Percentiles rank a stretch among this genome's conserved stretches.
Evolutionary conservation across 2,888 invertebrate genomes (phyloP).

Genomic region (Busseola fusca): DNA sequence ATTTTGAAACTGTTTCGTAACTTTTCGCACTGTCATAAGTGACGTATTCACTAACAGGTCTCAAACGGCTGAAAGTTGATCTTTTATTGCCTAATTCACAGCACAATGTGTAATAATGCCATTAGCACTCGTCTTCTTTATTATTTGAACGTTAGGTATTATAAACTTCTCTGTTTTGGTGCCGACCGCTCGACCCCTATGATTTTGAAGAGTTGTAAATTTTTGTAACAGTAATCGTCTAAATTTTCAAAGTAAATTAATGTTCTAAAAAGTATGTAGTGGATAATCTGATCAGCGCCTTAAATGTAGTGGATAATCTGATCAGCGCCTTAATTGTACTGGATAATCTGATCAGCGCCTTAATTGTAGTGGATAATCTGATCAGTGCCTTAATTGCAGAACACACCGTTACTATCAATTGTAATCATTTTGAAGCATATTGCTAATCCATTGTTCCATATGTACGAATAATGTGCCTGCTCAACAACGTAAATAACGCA

Average conservation of each 20-base stretch:
- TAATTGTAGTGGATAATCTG: not conserved
- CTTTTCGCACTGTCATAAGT: slow-evolving; percentile 26
- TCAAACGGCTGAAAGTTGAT: slow-evolving; percentile 25
- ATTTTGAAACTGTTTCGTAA: slow-evolving; percentile 26
- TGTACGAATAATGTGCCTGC: no score
- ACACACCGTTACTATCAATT: no score
- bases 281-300: not conserved
- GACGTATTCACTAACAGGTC: slow-evolving; percentile 18
- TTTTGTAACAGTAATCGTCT: not conserved
- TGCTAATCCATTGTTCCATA: no score
- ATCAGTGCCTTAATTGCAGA: no score
- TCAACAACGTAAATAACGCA: no score
- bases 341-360: not conserved
- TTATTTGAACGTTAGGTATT: slow-evolving; percentile 18
- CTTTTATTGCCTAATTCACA: slow-evolving; percentile 54
- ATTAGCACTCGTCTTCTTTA: slow-evolving; percentile 39
- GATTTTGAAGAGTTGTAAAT: not conserved
- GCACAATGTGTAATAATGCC: slow-evolving; percentile 28
- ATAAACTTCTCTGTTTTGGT: not conserved
- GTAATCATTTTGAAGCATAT: no score
- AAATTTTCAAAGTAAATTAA: not conserved
- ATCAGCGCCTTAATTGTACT: not conserved
- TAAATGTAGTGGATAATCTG: not conserved
- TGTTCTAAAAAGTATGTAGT: not conserved
- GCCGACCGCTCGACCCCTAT: no score